Evolutionary conservation across 1,140 invertebrate species (phyloP).

Genomic region (Nasonia vitripennis): DNA sequence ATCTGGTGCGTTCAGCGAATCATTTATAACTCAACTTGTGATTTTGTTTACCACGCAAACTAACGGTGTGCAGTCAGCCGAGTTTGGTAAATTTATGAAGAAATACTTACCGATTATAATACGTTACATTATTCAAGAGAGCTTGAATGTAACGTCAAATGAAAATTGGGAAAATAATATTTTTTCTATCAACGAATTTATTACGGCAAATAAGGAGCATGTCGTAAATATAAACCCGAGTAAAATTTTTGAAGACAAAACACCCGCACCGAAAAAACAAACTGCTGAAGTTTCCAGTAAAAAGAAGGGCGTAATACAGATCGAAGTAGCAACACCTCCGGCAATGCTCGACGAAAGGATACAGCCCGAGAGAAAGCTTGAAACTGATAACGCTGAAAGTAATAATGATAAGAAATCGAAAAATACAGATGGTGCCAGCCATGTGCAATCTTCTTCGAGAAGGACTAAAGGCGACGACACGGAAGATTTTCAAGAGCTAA

Average conservation of each 20-base stretch:
- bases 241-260: constrained; percentile 35
- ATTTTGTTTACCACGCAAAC: constrained; percentile 20
- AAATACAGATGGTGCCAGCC: neutral
- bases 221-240: constrained; percentile 49
- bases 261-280: constrained; percentile 5
- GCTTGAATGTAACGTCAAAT: constrained; percentile 46
- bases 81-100: constrained; percentile 44
- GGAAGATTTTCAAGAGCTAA: constrained; percentile 2
- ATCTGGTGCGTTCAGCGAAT: constrained; percentile 42
- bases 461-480: constrained; percentile 38
- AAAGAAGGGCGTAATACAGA: constrained; percentile 40
- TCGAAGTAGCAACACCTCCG: constrained; percentile 14
- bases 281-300: constrained; percentile 20
- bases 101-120: constrained; percentile 39
- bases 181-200: constrained; percentile 60
- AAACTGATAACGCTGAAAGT: constrained; percentile 19
- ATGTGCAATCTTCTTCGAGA: constrained; percentile 8
- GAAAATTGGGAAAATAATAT: constrained; percentile 56
- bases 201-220: constrained; percentile 54
- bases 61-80: neutral
- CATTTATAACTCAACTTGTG: neutral
- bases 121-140: constrained; percentile 44
- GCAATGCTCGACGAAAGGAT: constrained; percentile 30
- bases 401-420: constrained; percentile 23
- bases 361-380: neutral